Conservation (phyloP, 2,113 vertebrate species). For the Pagrus major region DNA sequence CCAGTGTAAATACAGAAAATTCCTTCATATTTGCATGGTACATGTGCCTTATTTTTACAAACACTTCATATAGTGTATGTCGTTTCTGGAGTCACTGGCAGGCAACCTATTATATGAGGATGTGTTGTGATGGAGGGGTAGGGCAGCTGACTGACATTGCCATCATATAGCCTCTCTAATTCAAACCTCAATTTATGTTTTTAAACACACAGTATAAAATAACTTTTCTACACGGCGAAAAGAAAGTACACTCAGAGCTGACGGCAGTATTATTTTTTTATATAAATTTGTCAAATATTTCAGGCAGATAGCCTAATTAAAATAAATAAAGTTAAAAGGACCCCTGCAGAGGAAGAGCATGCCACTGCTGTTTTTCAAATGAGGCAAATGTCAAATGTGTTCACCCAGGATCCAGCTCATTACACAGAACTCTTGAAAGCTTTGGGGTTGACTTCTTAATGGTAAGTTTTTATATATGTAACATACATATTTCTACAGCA, state of each 20-base stretch:
- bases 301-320: too few species aligned
- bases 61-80: too few species aligned
- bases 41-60: too few species aligned
- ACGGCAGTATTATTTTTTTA: background rate
- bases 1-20: too few species aligned
- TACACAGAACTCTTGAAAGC: background rate
- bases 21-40: too few species aligned
- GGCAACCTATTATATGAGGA: too few species aligned
- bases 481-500: background rate
- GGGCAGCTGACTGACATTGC: background rate
- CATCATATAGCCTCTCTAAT: too few species aligned
- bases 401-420: background rate
- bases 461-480: background rate
- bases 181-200: background rate
- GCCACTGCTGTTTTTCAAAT: background rate
- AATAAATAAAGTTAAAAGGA: background rate
- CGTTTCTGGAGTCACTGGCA: too few species aligned
- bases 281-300: background rate
- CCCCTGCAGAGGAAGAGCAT: background rate
- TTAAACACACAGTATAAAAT: background rate
- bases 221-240: background rate
- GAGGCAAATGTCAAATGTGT: slow-evolving; percentile 1
- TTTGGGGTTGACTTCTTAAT: background rate
- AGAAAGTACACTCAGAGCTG: background rate
- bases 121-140: background rate